phyloP scores from a whole-genome alignment of 35 echinoderm and acorn worm species.

The Stichopus chloronotus region DNA sequence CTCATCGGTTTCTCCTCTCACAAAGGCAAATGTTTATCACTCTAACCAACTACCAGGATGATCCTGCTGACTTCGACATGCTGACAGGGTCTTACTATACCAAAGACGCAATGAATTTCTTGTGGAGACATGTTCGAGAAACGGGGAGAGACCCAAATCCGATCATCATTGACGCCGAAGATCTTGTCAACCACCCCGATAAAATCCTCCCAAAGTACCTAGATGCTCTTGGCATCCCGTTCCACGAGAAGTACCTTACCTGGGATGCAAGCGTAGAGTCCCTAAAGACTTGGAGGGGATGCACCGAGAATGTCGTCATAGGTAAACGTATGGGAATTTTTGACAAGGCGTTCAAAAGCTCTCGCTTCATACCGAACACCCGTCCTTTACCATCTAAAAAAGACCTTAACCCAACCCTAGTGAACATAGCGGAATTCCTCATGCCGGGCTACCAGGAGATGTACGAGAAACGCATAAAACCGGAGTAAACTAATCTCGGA shows the following conservation, averaged over 20 bases:
- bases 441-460: constrained; percentile 55
- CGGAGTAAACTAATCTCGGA: neutral
- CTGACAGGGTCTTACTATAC: neutral
- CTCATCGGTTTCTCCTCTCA: constrained; percentile 18
- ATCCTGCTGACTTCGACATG: neutral
- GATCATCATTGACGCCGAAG: constrained; percentile 70
- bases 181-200: constrained; percentile 59
- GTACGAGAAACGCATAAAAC: constrained; percentile 66
- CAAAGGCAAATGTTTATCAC: neutral
- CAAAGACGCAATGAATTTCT: neutral
- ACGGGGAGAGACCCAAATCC: constrained; percentile 41
- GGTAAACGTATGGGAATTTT: constrained; percentile 33
- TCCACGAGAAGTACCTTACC: constrained; percentile 36
- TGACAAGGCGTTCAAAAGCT: constrained; percentile 62
- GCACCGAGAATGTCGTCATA: neutral
- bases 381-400: neutral
- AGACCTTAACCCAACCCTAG: constrained; percentile 27
- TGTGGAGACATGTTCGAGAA: constrained; percentile 17
- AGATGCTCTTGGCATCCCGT: constrained; percentile 51
- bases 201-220: constrained; percentile 65
- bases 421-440: neutral
- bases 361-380: constrained; percentile 26
- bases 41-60: neutral
- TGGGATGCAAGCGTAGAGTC: constrained; percentile 41
- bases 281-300: constrained; percentile 49